These are phyloP conservation scores for Acanthosepion esculentum DNA, from an alignment of 2,888 invertebrate genomes.

Conservation along the genomic window DNA sequence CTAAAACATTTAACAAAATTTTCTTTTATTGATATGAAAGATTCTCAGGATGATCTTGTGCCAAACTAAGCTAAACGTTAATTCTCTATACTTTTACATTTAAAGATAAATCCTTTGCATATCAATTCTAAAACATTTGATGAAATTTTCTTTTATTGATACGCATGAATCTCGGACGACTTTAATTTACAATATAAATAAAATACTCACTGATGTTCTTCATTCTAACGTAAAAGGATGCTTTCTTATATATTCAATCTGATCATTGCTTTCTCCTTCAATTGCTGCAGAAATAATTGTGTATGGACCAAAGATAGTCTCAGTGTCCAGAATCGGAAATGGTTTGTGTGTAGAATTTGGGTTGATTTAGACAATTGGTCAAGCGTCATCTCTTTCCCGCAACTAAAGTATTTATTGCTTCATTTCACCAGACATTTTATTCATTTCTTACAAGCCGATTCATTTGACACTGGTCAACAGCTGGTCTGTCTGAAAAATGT, in stretches of 20 bases:
- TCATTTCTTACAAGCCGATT: not conserved
- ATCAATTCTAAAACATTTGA: too few relatives aligned
- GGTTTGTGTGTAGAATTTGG: not conserved
- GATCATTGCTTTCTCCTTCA: not conserved
- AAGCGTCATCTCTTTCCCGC: not conserved
- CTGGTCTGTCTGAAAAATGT: not conserved
- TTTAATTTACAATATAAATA: too few relatives aligned
- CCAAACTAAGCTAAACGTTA: too few relatives aligned
- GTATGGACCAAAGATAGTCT: not conserved
- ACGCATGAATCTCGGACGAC: too few relatives aligned
- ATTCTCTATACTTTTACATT: too few relatives aligned
- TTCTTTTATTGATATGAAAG: too few relatives aligned
- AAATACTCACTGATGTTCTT: too few relatives aligned
- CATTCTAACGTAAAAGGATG: not conserved
- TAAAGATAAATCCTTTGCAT: too few relatives aligned
- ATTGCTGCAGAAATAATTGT: not conserved
- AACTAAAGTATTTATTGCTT: not conserved
- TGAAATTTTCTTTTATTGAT: too few relatives aligned
- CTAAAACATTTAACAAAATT: too few relatives aligned
- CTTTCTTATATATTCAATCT: not conserved
- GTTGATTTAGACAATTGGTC: not conserved
- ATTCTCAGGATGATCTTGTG: too few relatives aligned
- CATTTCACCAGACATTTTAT: not conserved
- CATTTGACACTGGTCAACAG: not conserved
- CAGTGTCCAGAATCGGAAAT: not conserved